phyloP scores from a whole-genome alignment of 2,797 vertebrate species.

The Pseudocheirus occidentalis region DNA sequence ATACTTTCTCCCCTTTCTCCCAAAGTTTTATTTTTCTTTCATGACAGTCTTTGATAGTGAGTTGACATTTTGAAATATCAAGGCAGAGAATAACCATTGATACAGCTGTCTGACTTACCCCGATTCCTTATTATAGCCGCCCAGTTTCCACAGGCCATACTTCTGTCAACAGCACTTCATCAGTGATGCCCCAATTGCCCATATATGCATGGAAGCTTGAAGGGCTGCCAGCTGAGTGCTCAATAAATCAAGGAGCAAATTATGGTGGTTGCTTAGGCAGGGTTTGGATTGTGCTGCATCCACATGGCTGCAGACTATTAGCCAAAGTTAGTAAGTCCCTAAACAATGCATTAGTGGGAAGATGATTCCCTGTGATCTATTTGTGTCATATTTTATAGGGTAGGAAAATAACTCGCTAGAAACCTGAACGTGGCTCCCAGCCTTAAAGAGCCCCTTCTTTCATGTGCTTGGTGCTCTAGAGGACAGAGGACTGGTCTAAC shows the following conservation, averaged over 20 bases:
- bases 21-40: slow-evolving; percentile 13
- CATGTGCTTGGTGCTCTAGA: background rate
- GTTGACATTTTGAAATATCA: slow-evolving; percentile 78
- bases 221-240: slow-evolving; percentile 71
- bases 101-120: slow-evolving; percentile 75
- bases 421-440: slow-evolving; percentile 29
- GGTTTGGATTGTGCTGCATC: slow-evolving; percentile 67
- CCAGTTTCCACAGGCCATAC: slow-evolving; percentile 72
- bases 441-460: slow-evolving; percentile 63
- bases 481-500: background rate
- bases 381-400: slow-evolving; percentile 64
- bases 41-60: slow-evolving; percentile 40
- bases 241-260: slow-evolving; percentile 81
- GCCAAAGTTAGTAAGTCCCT: slow-evolving; percentile 63
- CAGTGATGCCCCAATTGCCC: slow-evolving; percentile 75
- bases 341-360: slow-evolving; percentile 39
- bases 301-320: slow-evolving; percentile 52
- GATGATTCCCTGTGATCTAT: slow-evolving; percentile 47
- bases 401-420: slow-evolving; percentile 52
- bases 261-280: slow-evolving; percentile 45
- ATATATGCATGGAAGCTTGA: slow-evolving; percentile 73
- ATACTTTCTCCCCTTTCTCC: background rate
- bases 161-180: slow-evolving; percentile 81
- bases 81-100: slow-evolving; percentile 71
- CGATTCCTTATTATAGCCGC: slow-evolving; percentile 80